phyloP scores from a whole-genome alignment of 2,797 vertebrate species.

The Melanotaenia nigrans region DNA sequence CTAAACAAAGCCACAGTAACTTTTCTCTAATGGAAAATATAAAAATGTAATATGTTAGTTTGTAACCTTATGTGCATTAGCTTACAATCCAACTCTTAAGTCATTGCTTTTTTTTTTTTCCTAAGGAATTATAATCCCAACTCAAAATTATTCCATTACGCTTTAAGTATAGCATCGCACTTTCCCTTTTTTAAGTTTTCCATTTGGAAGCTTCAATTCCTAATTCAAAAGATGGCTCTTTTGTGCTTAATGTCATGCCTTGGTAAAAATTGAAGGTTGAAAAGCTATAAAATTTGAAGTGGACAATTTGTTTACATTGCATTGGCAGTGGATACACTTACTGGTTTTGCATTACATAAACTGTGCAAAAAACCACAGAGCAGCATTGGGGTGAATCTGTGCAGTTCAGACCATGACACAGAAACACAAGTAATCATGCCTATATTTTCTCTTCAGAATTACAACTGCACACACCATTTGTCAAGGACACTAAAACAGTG shows the following conservation, averaged over 20 bases:
- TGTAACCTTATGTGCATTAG: slow-evolving; percentile 33
- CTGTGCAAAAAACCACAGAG: slow-evolving; percentile 44
- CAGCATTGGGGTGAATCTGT: slow-evolving; percentile 62
- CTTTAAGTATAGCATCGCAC: slow-evolving; percentile 50
- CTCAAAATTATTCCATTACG: slow-evolving; percentile 68
- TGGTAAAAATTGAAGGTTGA: slow-evolving; percentile 56
- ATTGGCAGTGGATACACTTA: slow-evolving; percentile 37
- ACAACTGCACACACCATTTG: slow-evolving; percentile 16
- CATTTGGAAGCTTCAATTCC: slow-evolving; percentile 57
- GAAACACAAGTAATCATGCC: slow-evolving; percentile 41
- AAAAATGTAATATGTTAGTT: slow-evolving; percentile 63
- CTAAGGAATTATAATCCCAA: slow-evolving; percentile 61
- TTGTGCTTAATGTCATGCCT: slow-evolving; percentile 55
- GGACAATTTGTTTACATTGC: slow-evolving; percentile 74
- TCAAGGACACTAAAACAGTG: slow-evolving; percentile 32
- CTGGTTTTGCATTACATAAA: slow-evolving; percentile 57
- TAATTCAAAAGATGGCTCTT: slow-evolving; percentile 65
- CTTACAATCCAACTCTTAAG: slow-evolving; percentile 35
- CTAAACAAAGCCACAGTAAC: slow-evolving; percentile 13
- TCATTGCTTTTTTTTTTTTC: slow-evolving; percentile 61
- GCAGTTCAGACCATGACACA: slow-evolving; percentile 46
- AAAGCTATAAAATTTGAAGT: slow-evolving; percentile 47
- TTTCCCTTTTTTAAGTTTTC: slow-evolving; percentile 67
- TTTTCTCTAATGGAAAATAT: slow-evolving; percentile 49
- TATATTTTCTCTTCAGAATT: slow-evolving; percentile 33